Evolutionary conservation across 1,140 invertebrate genomes (phyloP), one percentile per base, ranked within the genome.

Genomic region (Cotesia glomerata): DNA sequence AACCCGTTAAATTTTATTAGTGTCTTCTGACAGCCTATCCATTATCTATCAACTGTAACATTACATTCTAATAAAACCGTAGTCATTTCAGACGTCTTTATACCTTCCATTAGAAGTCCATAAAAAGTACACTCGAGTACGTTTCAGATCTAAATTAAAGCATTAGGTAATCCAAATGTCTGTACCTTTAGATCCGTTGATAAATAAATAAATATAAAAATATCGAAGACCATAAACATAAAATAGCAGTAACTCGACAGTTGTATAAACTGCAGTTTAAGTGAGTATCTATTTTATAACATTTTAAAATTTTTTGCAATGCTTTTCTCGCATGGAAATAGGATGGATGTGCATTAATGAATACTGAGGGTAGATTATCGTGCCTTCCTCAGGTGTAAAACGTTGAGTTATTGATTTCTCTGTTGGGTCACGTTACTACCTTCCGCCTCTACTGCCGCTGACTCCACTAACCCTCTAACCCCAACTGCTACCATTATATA

Each of bases 351-450:
- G 58, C 32, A 62, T 58, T 62, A 70, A 70, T 70, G 69, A 63
- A 65, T 65, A 66, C 49, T 59, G 16, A 59, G 51, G 59, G 39
- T 73, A 54, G 67, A 75, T 75, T 73, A 75, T 75, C 67, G 54
- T 72, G 39, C 49, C 52, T 69, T 75, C 65, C 63, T 72, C 74
- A 75, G 74, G 74, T 75, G 74, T 70, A 75, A 75, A 75, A 75
- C 67, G 71, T 72, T 73, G 77, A 70, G 68, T 79, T 79, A 79
- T 79, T 77, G 78, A 79, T 79, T 76, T 76, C 72, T 71, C 62
- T 39, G 72, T 78, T 75, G 73, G 75, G 78, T 77, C 77, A 76
- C 70, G 71, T 70, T 62, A 32, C 39, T 26, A 14, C 26, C 68
- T 45, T 16, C 3, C 35, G 18, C 58, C 52, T 69, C 69, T 63